phyloP scores from a whole-genome alignment of 2,113 vertebrate genomes.

The Camarhynchus parvulus region DNA sequence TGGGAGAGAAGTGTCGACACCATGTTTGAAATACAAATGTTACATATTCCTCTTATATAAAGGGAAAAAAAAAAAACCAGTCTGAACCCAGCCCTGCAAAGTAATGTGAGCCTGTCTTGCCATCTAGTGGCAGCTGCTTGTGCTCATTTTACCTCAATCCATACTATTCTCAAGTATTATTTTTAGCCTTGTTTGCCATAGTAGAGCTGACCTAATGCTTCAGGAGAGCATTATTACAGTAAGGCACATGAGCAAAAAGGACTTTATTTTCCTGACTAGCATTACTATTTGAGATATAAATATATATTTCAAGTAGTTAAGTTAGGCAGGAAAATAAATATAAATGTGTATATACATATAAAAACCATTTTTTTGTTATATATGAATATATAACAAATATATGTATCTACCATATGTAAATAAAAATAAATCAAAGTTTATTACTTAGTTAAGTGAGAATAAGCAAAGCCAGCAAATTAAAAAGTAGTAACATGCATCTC shows the following conservation, averaged over 20 bases:
- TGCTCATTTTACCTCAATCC: not conserved
- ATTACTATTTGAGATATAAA: not conserved
- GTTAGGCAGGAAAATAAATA: not conserved
- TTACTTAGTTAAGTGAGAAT: not conserved
- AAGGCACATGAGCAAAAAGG: not conserved
- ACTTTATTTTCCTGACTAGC: not conserved
- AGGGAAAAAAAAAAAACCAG: not conserved
- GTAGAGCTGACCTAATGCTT: slow-evolving; percentile 45
- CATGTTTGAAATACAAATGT: slow-evolving; percentile 30
- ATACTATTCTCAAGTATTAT: slow-evolving; percentile 2
- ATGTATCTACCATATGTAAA: not conserved
- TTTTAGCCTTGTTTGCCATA: slow-evolving; percentile 46
- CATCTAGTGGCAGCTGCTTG: slow-evolving; percentile 70
- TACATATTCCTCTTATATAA: slow-evolving; percentile 43
- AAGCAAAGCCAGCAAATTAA: not conserved
- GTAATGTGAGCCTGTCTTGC: slow-evolving; percentile 42
- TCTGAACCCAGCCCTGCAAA: not conserved
- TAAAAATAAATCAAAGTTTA: not conserved
- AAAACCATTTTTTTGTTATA: not conserved
- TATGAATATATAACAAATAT: not conserved
- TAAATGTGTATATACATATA: no score
- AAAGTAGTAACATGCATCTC: not conserved
- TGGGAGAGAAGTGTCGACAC: not conserved
- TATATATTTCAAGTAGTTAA: not conserved
- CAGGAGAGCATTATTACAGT: slow-evolving; percentile 25